Evolutionary conservation across 2,113 vertebrate species (phyloP).

Genomic region (Accipiter cooperii): DNA sequence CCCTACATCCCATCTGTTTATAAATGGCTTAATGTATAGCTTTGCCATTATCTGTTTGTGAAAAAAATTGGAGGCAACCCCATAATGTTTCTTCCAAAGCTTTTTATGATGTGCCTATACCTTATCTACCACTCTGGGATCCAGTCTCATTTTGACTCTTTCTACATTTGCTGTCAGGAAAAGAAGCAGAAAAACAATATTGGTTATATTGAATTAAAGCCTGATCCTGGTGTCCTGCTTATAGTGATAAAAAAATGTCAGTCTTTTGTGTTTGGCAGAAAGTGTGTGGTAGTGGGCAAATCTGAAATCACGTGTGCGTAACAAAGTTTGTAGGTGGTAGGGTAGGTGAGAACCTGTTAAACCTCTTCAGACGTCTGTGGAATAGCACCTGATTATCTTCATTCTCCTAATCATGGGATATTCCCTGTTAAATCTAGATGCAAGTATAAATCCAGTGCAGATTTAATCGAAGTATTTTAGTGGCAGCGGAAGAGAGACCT

Average conservation of each 20-base stretch:
- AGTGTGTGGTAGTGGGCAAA: not conserved
- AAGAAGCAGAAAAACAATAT: not conserved
- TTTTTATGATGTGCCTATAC: not conserved
- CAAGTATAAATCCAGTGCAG: not conserved
- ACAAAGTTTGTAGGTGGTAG: rapidly evolving
- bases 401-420: not conserved
- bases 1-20: not conserved
- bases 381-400: not conserved
- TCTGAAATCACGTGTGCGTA: rapidly evolving
- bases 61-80: not conserved
- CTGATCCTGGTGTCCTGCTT: not conserved
- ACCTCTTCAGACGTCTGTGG: not conserved
- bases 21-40: not conserved
- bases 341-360: not conserved
- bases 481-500: not conserved
- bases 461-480: not conserved
- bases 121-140: not conserved
- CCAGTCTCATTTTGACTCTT: not conserved
- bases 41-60: not conserved
- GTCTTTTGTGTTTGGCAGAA: not conserved
- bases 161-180: not conserved
- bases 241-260: not conserved
- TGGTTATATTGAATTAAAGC: not conserved
- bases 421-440: not conserved
- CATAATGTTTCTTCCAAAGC: not conserved